phyloP scores from a whole-genome alignment of 2,113 vertebrate genomes.

The Poeciliopsis retropinna region DNA sequence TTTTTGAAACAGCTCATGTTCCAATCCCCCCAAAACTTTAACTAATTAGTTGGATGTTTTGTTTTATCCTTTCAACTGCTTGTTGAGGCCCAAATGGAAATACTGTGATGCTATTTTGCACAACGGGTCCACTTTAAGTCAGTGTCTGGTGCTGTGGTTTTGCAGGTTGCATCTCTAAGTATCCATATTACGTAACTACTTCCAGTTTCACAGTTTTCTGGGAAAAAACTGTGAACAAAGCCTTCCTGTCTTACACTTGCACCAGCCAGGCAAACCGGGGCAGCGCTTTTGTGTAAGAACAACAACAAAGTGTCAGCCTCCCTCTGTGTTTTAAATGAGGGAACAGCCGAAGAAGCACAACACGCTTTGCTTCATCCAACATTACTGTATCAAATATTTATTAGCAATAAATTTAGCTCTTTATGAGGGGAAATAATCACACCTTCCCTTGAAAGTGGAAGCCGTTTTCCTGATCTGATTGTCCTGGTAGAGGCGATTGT shows the following conservation, averaged over 20 bases:
- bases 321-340: constrained; percentile 13
- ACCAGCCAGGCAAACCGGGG: not conserved
- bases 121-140: not conserved
- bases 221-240: constrained; percentile 2
- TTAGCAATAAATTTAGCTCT: not conserved
- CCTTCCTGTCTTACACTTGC: not conserved
- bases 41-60: too few relatives aligned
- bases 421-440: not conserved
- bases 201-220: not conserved
- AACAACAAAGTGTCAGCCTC: constrained; percentile 6
- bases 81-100: too few relatives aligned
- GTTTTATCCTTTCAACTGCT: too few relatives aligned
- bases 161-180: not conserved
- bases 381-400: constrained; percentile 1
- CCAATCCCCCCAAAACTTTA: too few relatives aligned
- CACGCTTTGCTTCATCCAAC: constrained; percentile 13
- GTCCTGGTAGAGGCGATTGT: not conserved
- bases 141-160: not conserved
- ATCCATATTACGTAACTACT: not conserved
- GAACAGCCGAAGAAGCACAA: constrained; percentile 1
- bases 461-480: not conserved
- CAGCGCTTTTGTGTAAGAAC: not conserved
- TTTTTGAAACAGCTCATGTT: too few relatives aligned
- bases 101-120: too few relatives aligned
- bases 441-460: not conserved